These are phyloP conservation scores for Liolophura sinensis DNA, from an alignment of 1,140 invertebrate species.

Conservation along the genomic window DNA sequence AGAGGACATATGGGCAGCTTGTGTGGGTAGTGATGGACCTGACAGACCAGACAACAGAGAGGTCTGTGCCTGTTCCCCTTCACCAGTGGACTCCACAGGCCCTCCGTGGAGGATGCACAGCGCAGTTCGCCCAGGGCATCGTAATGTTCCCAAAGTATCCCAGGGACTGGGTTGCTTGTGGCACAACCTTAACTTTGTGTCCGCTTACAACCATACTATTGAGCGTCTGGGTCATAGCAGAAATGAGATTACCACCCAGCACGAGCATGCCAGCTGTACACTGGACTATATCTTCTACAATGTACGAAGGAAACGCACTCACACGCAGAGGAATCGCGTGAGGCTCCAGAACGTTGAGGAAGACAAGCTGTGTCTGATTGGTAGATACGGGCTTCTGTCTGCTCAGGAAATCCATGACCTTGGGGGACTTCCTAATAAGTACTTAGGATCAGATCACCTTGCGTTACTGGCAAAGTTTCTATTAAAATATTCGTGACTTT, in stretches of 20 bases:
- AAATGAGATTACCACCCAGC: slow-evolving; percentile 47
- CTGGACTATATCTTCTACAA: slow-evolving; percentile 60
- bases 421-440: slow-evolving; percentile 73
- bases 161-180: slow-evolving; percentile 26
- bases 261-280: slow-evolving; percentile 30
- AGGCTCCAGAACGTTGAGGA: slow-evolving; percentile 20
- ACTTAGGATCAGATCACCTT: slow-evolving; percentile 45
- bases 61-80: too few species aligned
- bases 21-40: too few species aligned
- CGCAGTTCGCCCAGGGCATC: neutral
- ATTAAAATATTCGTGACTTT: slow-evolving; percentile 13
- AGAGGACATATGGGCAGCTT: too few species aligned
- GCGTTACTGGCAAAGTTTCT: slow-evolving; percentile 38
- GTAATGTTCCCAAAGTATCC: neutral
- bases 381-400: slow-evolving; percentile 69
- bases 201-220: slow-evolving; percentile 44
- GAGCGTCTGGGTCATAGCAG: slow-evolving; percentile 7
- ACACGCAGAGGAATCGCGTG: neutral
- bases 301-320: neutral
- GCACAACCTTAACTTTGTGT: slow-evolving; percentile 52
- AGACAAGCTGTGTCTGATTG: slow-evolving; percentile 63
- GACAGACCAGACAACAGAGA: too few species aligned
- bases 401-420: slow-evolving; percentile 63
- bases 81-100: too few species aligned
- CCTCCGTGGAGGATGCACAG: too few species aligned